Percentiles rank a stretch among this genome's conserved stretches.
Evolutionary conservation across 2,888 invertebrate species (phyloP).

Genomic region (Trachelus stipa): DNA sequence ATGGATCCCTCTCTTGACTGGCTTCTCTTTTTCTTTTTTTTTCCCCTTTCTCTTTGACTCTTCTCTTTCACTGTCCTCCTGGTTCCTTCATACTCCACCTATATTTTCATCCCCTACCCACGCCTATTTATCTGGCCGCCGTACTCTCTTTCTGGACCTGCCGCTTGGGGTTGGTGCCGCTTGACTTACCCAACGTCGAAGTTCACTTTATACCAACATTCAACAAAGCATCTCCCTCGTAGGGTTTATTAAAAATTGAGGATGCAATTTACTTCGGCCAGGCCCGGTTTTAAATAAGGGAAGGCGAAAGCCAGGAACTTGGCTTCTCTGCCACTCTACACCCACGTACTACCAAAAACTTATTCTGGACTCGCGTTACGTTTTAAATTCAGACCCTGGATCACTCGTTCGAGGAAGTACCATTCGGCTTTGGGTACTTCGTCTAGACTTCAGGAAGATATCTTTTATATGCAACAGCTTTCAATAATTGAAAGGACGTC

Average conservation of each 20-base stretch:
- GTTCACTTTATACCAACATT: conserved; percentile 59
- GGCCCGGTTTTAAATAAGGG: conserved; percentile 59
- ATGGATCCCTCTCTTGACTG: conserved; percentile 31
- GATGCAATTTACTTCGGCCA: conserved; percentile 62
- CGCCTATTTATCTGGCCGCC: conserved; percentile 15
- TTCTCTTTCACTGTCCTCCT: conserved; percentile 8
- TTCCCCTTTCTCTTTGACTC: conserved; percentile 6
- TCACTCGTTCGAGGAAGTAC: not conserved
- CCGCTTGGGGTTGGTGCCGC: conserved; percentile 31
- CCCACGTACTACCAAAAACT: not conserved
- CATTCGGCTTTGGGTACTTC: not conserved
- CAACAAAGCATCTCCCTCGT: conserved; percentile 54
- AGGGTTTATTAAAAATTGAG: conserved; percentile 65
- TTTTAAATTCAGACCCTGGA: not conserved
- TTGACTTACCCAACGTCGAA: conserved; percentile 54
- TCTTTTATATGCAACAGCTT: not conserved
- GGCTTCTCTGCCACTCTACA: conserved; percentile 13
- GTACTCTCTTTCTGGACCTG: conserved; percentile 3
- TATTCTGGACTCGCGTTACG: not conserved
- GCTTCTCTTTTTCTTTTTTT: conserved; percentile 8
- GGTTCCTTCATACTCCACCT: not conserved
- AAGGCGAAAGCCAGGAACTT: conserved; percentile 30
- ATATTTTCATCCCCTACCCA: conserved; percentile 8
- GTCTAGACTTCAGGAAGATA: not conserved
- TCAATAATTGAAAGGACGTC: not conserved